Base-by-base conservation (phyloP, 2,888 invertebrate species). In the Athalia rosae region DNA sequence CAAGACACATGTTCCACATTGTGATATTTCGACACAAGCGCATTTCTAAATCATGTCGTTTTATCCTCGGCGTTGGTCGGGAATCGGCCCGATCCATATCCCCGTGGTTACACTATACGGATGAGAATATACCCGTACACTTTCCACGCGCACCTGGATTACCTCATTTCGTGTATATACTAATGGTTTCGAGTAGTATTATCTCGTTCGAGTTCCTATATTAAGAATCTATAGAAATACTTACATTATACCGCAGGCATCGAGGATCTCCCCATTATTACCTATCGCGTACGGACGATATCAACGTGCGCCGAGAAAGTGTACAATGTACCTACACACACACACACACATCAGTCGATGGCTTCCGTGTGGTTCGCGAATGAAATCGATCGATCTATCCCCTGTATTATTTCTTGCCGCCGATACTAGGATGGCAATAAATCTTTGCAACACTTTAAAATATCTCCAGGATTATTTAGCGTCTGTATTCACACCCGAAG, bases 391-490 rank as follows among this genome's bases (percentile, higher is more conserved):
- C 64, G 62, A 63, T 64, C 71, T 56, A 13, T n/a, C n/a, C 47
- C 47, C 8, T 45, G n/a, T n/a, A 7, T n/a, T n/a, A 53, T n/a
- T n/a, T 9, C 53, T n/a, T 9, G 11, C 6, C n/a, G 9, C 13
- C 13, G 47, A 7, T 64, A 45, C n/a, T 61, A 74, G 78, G 79
- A 64, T 76, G 79, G 83, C 81, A 83, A 88, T 89, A 87, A 88
- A 89, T 89, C 88, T 88, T 83, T 80, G 84, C 84, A 86, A 86
- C 88, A 87, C 87, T 88, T 85, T 81, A 84, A 58, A 58, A 28
- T 28, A 28, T 28, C 45, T 71, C 41, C 4, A 13, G 7, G 11
- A 4, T 50, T 50, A 4, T 67, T 50, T 41, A 11, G 6, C 28
- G 28, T 28, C 28, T 28, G 28, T 28, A 28, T 28, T 28, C 28